Base-by-base conservation (phyloP, 2,113 vertebrate genomes). In the Sander lucioperca region DNA sequence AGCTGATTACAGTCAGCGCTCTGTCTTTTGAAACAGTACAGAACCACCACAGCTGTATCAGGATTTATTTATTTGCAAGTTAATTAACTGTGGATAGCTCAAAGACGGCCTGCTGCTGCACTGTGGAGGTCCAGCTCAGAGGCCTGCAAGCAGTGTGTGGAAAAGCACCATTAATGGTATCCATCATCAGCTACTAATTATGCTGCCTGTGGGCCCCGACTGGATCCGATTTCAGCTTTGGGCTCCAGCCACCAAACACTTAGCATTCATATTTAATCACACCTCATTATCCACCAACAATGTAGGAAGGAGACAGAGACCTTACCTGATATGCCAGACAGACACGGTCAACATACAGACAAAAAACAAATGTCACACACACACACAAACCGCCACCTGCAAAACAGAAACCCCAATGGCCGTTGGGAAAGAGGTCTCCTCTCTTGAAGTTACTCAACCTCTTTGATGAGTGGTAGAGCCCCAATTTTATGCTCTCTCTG, bases 211-310 rank as follows among this genome's bases (percentile, higher is more conserved):
- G 90, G 88, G 80, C 89, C 50, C 83, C 48, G 23, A 79, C 87
- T 65, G 87, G 95, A 89, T 96, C 93, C 43, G 45, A 87, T 96
- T 94, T 95, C 94, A 91, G 92, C 92, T 90, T 92, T 94, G 92
- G 91, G 92, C 91, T 91, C 80, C 90, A 93, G 93, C 92, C 94
- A 95, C 94, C 92, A 94, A 95, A 95, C 94, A 95, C 95, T 94
- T 94, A 94, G 90, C 93, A 95, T 96, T 92, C 94, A 96, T 96
- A 94, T 96, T 95, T 96, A 94, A 96, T 94, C 91, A 92, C 90
- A 91, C 91, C 86, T 93, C 91, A 95, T 96, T 96, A 96, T 95
- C 92, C 82, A 77, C 50, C 91, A 92, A 95, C 94, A 95, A 94
- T 95, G 93, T 90, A 92, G 92, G 88, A 90, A 94, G 90, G 92